Base-by-base conservation (phyloP, 2,888 invertebrate genomes). In the Panzeria rudis region DNA sequence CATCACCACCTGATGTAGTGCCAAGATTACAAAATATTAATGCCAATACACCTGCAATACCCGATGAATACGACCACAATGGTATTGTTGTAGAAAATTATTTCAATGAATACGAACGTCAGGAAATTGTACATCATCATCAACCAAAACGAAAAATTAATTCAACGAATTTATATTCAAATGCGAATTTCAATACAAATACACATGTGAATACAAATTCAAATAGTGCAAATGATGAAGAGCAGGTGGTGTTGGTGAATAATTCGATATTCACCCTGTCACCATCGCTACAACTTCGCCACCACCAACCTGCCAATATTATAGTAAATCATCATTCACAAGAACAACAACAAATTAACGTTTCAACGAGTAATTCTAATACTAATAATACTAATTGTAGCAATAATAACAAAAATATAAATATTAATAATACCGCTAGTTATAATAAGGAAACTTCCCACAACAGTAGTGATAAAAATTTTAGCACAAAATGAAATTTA, bases 91-190 rank as follows among this genome's bases (percentile, higher is more conserved):
- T 91, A 86, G 91, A 91, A 87, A 91, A 91, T 87, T 91, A 92
- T 89, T 91, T 92, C 86, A 91, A 92, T 88, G 91, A 91, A 89
- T 91, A 92, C 86, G 91, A 91, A 87, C 91, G 92, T 89, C 92
- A 92, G 91, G 91, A 91, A 91, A 91, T 91, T 90, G 91, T 90
- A 87, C 90, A 90, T 89, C 91, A 89, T 88, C 88, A 86, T 83
- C 87, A 38, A 62, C 78, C 86, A 86, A 88, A 88, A 84, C 76
- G 71, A 68, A 86, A 69, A 72, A n/a, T 54, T 66, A 47, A 69
- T 47, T 54, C 44, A 54, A 54, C 50, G 41, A 80, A 69, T 69
- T 78, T 69, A 29, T 38, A 66, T 73, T 29, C 73, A 32, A 68
- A 69, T 68, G 1, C 47, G n/a, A 80, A 50, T 69, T 41, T 29